phyloP scores from a whole-genome alignment of 2,888 invertebrate species.

The Melipona bicolor region DNA sequence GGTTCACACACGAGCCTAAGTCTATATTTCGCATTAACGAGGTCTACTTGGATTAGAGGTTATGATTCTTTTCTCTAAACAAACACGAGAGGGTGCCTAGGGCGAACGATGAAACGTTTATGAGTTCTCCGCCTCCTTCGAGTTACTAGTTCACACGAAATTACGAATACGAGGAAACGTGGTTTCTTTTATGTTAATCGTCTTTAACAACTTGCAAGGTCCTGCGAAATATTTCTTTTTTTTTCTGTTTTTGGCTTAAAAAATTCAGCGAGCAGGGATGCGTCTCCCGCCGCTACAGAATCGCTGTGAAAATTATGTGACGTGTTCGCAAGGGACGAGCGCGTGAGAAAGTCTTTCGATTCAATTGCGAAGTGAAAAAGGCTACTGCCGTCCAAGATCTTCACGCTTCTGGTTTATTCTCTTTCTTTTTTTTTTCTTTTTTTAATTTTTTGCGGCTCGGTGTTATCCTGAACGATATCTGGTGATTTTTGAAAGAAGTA shows the following conservation, averaged over 20 bases:
- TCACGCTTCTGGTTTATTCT: background rate
- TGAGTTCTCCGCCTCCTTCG: slow-evolving; percentile 43
- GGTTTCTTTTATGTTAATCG: slow-evolving; percentile 15
- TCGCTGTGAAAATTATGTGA: background rate
- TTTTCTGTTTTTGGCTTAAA: background rate
- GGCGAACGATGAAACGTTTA: slow-evolving; percentile 60
- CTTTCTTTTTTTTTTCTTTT: background rate
- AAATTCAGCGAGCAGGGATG: background rate
- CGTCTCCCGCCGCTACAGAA: too few relatives aligned
- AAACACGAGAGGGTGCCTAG: slow-evolving; percentile 77
- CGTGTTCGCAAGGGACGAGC: background rate
- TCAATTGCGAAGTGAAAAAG: background rate
- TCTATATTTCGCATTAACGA: slow-evolving; percentile 71
- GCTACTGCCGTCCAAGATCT: slow-evolving; percentile 19
- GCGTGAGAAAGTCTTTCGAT: background rate
- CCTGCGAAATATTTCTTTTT: background rate
- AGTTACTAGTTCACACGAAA: slow-evolving; percentile 45
- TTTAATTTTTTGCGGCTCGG: background rate
- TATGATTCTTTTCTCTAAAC: slow-evolving; percentile 75
- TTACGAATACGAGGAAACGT: slow-evolving; percentile 44
- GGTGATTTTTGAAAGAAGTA: slow-evolving; percentile 29
- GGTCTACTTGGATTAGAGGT: slow-evolving; percentile 72
- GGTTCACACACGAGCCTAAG: slow-evolving; percentile 61
- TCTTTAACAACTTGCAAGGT: slow-evolving; percentile 1
- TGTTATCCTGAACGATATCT: slow-evolving; percentile 10